phyloP scores from a whole-genome alignment of 2,888 invertebrate species.

The Dryobotodes eremita region DNA sequence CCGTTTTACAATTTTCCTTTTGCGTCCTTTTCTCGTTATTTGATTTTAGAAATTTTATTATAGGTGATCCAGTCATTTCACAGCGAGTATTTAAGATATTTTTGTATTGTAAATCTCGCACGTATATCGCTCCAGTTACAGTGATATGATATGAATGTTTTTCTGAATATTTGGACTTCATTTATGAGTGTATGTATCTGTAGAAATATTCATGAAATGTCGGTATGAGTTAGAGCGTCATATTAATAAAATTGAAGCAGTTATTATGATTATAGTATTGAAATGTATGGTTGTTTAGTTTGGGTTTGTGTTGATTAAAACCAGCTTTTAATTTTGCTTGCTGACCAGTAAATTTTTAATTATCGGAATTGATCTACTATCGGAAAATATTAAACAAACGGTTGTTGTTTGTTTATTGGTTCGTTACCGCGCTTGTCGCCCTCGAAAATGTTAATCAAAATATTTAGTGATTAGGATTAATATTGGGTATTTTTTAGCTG shows the following conservation, averaged over 20 bases:
- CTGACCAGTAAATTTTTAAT: not conserved
- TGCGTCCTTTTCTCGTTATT: slow-evolving; percentile 57
- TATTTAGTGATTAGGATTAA: no score
- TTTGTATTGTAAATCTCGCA: slow-evolving; percentile 55
- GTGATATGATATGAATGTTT: slow-evolving; percentile 10
- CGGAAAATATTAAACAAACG: not conserved
- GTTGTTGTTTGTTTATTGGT: not conserved
- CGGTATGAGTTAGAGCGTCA: not conserved
- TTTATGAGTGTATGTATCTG: not conserved
- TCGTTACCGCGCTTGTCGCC: not conserved
- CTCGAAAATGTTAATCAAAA: not conserved
- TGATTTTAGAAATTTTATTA: slow-evolving; percentile 64
- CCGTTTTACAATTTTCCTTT: slow-evolving; percentile 55
- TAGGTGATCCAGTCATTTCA: slow-evolving; percentile 54
- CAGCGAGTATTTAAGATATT: slow-evolving; percentile 60
- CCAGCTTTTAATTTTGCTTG: not conserved
- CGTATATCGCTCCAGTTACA: not conserved
- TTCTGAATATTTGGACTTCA: not conserved
- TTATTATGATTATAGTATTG: not conserved
- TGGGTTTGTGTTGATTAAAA: not conserved
- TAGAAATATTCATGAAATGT: not conserved
- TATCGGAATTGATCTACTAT: not conserved
- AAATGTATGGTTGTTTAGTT: not conserved
- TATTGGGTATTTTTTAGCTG: not conserved
- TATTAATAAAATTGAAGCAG: not conserved